Conservation (phyloP, 2,888 invertebrate genomes). For the Acrocera orbiculus region DNA sequence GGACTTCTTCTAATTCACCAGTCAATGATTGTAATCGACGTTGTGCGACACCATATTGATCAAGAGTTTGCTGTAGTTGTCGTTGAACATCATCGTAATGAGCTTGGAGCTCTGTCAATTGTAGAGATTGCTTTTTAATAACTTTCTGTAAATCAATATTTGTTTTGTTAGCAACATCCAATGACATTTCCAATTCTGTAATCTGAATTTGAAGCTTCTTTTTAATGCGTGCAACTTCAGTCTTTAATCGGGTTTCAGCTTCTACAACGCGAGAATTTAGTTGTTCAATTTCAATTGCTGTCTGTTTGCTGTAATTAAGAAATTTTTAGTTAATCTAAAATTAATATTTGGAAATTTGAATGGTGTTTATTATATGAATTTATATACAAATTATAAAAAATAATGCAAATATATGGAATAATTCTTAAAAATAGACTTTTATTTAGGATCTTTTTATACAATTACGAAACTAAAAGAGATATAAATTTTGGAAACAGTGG, state of each 20-base stretch:
- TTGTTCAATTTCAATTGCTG: conserved; percentile 95
- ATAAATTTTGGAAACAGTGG: too few relatives aligned
- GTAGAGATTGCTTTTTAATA: conserved; percentile 92
- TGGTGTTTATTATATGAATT: too few relatives aligned
- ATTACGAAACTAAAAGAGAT: too few relatives aligned
- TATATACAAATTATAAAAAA: too few relatives aligned
- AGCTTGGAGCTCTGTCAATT: conserved; percentile 77
- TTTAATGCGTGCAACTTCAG: conserved; percentile 92
- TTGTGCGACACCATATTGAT: conserved; percentile 79
- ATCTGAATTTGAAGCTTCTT: conserved; percentile 98
- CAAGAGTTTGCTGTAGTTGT: conserved; percentile 86
- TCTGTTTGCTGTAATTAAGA: conserved; percentile 63
- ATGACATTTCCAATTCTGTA: conserved; percentile 87
- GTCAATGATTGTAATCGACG: conserved; percentile 80
- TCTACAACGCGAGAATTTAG: conserved; percentile 87
- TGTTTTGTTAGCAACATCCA: conserved; percentile 96
- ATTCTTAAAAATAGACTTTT: too few relatives aligned
- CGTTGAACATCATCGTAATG: conserved; percentile 94
- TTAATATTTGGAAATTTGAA: too few relatives aligned
- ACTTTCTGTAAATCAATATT: conserved; percentile 95
- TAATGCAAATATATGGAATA: too few relatives aligned
- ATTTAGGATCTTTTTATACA: too few relatives aligned
- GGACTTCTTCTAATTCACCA: conserved; percentile 90
- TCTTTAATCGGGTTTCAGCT: conserved; percentile 88
- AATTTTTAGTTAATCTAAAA: too few relatives aligned